Evolutionary conservation across 2,888 invertebrate genomes (phyloP).

Genomic region (Cremastobaeus sp.): DNA sequence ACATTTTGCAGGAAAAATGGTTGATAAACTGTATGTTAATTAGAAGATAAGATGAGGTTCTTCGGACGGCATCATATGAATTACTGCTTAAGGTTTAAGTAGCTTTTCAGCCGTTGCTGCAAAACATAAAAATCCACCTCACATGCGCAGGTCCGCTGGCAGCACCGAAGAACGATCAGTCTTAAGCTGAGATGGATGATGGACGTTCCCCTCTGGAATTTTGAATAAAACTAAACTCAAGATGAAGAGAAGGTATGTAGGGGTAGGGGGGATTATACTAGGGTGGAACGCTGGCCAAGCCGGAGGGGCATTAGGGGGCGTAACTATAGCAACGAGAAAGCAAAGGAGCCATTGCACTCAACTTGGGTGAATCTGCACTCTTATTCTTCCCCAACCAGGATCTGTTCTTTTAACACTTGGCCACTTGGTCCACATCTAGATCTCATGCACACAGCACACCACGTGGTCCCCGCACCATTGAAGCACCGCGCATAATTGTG

Average conservation of each 20-base stretch:
- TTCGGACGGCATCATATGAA: too few relatives aligned
- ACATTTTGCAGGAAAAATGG: too few relatives aligned
- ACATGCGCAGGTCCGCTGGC: constrained; percentile 62
- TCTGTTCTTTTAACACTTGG: constrained; percentile 74
- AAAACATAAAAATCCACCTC: constrained; percentile 57
- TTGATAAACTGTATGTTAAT: too few relatives aligned
- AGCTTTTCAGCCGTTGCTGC: too few relatives aligned
- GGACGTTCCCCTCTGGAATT: constrained; percentile 70
- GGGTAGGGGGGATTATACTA: constrained; percentile 60
- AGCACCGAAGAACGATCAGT: constrained; percentile 63
- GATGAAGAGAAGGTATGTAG: constrained; percentile 64
- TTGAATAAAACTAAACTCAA: constrained; percentile 71
- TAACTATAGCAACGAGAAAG: constrained; percentile 73
- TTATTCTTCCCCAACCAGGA: constrained; percentile 76
- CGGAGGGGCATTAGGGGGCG: constrained; percentile 68
- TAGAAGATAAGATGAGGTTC: too few relatives aligned
- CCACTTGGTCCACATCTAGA: constrained; percentile 65
- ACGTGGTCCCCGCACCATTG: constrained; percentile 58
- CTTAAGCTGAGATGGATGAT: constrained; percentile 69
- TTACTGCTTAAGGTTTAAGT: too few relatives aligned
- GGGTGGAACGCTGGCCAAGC: constrained; percentile 58
- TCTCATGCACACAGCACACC: constrained; percentile 64
- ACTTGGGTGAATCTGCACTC: constrained; percentile 74
- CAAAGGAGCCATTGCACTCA: constrained; percentile 77
- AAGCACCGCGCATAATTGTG: constrained; percentile 38